Percentiles rank a stretch among this genome's conserved stretches.
Conservation (phyloP, 2,797 vertebrate species). For the Corythornis leucogaster region DNA sequence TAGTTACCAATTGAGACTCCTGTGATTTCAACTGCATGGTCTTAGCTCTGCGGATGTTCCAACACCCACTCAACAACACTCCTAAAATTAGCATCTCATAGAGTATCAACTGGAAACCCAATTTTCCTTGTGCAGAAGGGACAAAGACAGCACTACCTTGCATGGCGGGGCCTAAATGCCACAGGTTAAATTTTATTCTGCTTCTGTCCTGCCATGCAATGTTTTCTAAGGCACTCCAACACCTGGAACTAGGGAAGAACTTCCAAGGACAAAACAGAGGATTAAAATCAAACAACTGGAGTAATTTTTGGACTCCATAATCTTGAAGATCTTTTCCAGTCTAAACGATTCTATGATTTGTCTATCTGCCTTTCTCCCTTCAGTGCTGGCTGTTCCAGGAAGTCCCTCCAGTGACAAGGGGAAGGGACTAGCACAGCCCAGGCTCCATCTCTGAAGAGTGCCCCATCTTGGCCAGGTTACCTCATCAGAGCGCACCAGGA, state of each 20-base stretch:
- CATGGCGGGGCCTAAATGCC: rapidly evolving
- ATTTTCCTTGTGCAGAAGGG: not conserved
- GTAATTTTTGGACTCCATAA: not conserved
- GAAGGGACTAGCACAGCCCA: not conserved
- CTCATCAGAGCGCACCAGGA: conserved; percentile 76
- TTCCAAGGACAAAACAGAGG: not conserved
- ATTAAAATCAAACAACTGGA: not conserved
- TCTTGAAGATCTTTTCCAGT: not conserved
- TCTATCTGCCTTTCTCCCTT: not conserved
- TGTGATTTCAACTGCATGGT: not conserved
- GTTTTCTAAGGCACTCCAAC: not conserved
- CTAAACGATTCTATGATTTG: not conserved
- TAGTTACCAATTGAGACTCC: not conserved
- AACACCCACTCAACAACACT: not conserved
- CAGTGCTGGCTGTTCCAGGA: not conserved
- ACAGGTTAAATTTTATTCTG: not conserved
- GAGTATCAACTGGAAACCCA: not conserved
- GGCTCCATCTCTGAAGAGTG: not conserved
- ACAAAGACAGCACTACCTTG: not conserved
- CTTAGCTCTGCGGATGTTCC: not conserved
- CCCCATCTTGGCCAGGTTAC: conserved; percentile 57
- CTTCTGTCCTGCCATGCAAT: not conserved
- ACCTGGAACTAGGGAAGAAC: not conserved
- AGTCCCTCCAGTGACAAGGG: not conserved
- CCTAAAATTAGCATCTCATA: not conserved